Conservation (phyloP, 2,113 vertebrate species). For the Crotalus helleri region DNA sequence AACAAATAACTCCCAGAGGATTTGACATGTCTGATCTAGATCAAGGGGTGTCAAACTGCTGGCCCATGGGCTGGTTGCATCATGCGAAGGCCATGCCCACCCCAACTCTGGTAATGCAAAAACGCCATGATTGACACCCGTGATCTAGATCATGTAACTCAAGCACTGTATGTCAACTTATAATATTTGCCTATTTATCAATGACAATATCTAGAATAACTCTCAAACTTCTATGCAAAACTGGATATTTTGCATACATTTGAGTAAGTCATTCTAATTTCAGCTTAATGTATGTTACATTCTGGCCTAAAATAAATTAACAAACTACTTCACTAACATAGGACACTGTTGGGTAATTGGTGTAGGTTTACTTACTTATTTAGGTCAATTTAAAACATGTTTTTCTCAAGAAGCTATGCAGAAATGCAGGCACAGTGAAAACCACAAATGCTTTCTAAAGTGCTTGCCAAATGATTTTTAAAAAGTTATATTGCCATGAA, state of each 20-base stretch:
- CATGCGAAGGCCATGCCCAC: too few relatives aligned
- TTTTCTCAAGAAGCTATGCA: not conserved
- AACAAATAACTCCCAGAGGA: too few relatives aligned
- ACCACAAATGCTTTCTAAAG: not conserved
- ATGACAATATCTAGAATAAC: not conserved
- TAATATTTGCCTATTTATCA: conserved; percentile 10
- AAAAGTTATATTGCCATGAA: not conserved
- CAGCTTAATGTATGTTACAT: not conserved
- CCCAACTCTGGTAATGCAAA: too few relatives aligned
- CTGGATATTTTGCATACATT: not conserved
- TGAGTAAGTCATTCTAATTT: not conserved
- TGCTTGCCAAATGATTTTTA: not conserved
- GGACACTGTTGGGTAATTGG: not conserved
- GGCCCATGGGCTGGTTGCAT: too few relatives aligned
- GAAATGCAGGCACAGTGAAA: not conserved
- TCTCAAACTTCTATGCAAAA: not conserved
- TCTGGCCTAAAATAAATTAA: conserved; percentile 12
- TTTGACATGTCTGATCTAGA: not conserved
- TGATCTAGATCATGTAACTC: not conserved
- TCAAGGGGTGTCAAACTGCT: not conserved
- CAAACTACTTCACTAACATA: not conserved
- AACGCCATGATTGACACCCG: too few relatives aligned
- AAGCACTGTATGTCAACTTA: conserved; percentile 18
- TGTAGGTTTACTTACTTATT: not conserved
- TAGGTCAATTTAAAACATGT: not conserved